Conservation (phyloP, 2,888 invertebrate species). For the Cerastis leucographa region DNA sequence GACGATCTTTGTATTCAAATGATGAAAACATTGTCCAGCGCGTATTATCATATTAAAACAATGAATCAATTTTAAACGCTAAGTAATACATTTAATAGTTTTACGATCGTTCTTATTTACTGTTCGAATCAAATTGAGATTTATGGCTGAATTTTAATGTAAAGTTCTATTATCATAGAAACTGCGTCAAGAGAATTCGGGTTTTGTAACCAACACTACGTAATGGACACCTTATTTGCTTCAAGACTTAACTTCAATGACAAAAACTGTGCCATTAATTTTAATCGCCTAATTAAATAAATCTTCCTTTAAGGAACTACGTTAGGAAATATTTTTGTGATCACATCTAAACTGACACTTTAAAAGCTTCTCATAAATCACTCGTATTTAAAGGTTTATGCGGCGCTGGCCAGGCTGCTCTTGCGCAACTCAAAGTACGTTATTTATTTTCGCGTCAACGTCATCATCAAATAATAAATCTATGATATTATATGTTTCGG, state of each 20-base stretch:
- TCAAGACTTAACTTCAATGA: conserved; percentile 23
- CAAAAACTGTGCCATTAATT: conserved; percentile 36
- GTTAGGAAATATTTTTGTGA: conserved; percentile 49
- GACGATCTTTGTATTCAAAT: conserved; percentile 65
- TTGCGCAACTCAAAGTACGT: conserved; percentile 56
- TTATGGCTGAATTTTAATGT: conserved; percentile 57
- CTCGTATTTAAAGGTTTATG: conserved; percentile 60
- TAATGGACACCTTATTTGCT: conserved; percentile 28
- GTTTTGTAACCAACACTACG: neutral
- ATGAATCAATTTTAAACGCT: conserved; percentile 68
- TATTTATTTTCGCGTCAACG: conserved; percentile 61
- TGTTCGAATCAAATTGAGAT: conserved; percentile 64
- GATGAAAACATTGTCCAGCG: conserved; percentile 63
- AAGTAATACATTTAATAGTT: conserved; percentile 67
- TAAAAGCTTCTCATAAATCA: conserved; percentile 65
- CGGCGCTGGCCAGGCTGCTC: conserved; percentile 35
- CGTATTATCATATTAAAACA: conserved; percentile 68
- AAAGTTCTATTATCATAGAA: conserved; percentile 40
- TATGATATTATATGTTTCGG: conserved; percentile 4
- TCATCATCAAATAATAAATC: conserved; percentile 33
- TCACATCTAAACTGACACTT: conserved; percentile 55
- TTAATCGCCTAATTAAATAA: conserved; percentile 47
- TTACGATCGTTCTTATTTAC: conserved; percentile 65
- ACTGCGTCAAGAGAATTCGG: conserved; percentile 7
- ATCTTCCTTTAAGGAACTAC: conserved; percentile 51